Conservation (phyloP, 2,113 vertebrate genomes). For the Crypturellus undulatus region DNA sequence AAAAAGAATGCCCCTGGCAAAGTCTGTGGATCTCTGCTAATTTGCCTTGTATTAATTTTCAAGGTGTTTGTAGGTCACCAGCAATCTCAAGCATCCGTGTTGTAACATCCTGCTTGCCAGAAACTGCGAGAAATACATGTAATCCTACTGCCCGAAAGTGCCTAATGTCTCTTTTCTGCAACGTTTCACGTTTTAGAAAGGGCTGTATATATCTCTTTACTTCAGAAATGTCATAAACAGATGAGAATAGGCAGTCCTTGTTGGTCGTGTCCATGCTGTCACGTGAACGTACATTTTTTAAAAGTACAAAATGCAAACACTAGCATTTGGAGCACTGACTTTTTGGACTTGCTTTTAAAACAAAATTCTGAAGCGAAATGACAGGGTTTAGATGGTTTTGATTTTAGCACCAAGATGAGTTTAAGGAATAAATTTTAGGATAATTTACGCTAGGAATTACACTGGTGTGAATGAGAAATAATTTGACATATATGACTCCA, state of each 20-base stretch:
- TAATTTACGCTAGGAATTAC: neutral
- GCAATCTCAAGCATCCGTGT: neutral
- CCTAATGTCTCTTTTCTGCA: neutral
- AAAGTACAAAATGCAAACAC: neutral
- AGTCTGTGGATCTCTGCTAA: constrained; percentile 22
- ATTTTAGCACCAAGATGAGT: neutral
- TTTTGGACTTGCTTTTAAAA: neutral
- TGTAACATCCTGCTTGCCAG: neutral
- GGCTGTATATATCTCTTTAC: neutral
- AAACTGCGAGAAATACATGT: neutral
- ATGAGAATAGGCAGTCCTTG: neutral
- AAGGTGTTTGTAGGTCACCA: constrained; percentile 4
- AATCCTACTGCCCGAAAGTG: neutral
- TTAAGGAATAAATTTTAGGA: neutral
- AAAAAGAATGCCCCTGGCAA: constrained; percentile 32
- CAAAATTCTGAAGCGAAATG: neutral
- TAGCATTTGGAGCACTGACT: neutral
- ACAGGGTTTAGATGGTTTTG: neutral
- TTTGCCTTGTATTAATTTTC: constrained; percentile 62
- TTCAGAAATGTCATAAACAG: neutral
- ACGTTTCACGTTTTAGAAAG: neutral
- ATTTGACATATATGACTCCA: neutral
- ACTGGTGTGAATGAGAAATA: neutral
- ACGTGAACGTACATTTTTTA: neutral
- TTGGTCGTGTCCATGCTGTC: neutral